Conservation (phyloP, 2,888 invertebrate genomes). For the Isotomurus palustris region DNA sequence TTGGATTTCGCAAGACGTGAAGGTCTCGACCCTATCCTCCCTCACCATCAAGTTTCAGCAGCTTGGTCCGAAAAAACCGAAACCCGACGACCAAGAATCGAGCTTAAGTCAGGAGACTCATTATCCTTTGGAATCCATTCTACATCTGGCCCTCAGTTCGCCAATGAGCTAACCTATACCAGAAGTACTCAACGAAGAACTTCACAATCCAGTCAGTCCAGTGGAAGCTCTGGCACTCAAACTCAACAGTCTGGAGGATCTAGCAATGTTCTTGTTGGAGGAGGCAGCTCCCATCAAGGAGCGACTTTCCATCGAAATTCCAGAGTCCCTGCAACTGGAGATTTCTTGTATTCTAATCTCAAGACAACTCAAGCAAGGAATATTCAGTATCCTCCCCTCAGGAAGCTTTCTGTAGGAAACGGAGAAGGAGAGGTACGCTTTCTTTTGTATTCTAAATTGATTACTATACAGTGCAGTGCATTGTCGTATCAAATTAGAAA, state of each 20-base stretch:
- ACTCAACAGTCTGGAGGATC: conserved; percentile 8
- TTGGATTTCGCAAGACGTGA: conserved; percentile 25
- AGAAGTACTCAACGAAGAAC: conserved; percentile 6
- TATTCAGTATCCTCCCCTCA: conserved; percentile 42
- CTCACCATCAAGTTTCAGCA: conserved; percentile 44
- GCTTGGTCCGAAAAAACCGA: conserved; percentile 39
- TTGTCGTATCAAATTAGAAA: not conserved
- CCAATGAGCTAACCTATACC: conserved; percentile 36
- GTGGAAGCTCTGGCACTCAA: not conserved
- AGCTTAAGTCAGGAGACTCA: conserved; percentile 43
- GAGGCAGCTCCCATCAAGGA: conserved; percentile 13
- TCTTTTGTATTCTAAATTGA: not conserved
- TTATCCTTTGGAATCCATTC: conserved; percentile 6
- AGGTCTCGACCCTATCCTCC: conserved; percentile 31
- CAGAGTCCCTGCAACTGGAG: conserved; percentile 41
- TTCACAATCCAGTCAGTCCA: not conserved
- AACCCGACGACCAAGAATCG: conserved; percentile 22
- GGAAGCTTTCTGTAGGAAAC: conserved; percentile 39
- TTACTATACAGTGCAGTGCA: not conserved
- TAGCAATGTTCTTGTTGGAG: not conserved
- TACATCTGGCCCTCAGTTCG: conserved; percentile 39
- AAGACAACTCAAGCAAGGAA: conserved; percentile 20
- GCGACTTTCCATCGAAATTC: conserved; percentile 38
- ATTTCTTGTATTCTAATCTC: conserved; percentile 23
- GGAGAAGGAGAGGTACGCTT: conserved; percentile 35